These are phyloP conservation scores for Okamejei kenojei DNA, from an alignment of 2,797 vertebrate species.

Conservation along the genomic window DNA sequence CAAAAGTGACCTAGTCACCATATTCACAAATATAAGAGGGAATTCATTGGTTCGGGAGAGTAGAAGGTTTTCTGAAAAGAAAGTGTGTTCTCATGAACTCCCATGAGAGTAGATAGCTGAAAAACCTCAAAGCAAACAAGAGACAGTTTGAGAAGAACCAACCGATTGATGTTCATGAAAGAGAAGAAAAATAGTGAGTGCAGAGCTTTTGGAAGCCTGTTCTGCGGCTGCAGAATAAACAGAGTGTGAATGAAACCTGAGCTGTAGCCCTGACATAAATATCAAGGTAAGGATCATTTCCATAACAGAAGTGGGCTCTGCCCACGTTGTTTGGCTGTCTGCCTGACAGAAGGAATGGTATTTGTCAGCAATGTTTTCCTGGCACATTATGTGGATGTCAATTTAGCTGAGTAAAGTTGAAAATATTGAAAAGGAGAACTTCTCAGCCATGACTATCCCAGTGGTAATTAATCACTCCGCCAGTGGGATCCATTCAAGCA, in stretches of 20 bases:
- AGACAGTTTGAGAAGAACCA: background rate
- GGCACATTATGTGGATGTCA: background rate
- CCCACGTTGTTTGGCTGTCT: background rate
- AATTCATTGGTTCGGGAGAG: background rate
- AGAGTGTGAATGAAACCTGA: background rate
- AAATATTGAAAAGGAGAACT: background rate
- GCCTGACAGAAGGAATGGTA: background rate
- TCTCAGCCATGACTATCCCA: background rate
- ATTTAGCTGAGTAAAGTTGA: background rate
- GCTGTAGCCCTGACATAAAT: background rate
- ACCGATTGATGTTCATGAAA: background rate
- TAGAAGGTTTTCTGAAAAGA: background rate
- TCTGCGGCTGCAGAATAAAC: background rate
- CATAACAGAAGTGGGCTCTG: background rate
- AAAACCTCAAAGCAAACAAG: conserved; percentile 14
- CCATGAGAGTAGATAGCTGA: background rate
- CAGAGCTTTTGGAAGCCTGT: background rate
- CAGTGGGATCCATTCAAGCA: background rate
- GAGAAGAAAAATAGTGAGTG: background rate
- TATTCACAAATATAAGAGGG: background rate
- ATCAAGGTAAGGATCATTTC: background rate
- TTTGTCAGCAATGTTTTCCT: background rate
- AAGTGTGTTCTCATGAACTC: background rate
- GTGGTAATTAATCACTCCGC: background rate
- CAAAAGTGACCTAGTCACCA: background rate